A percentile compares a stretch with the other conserved stretches of the same genome.
phyloP scores from a whole-genome alignment of 2,797 vertebrate genomes.

The Synanceia verrucosa region DNA sequence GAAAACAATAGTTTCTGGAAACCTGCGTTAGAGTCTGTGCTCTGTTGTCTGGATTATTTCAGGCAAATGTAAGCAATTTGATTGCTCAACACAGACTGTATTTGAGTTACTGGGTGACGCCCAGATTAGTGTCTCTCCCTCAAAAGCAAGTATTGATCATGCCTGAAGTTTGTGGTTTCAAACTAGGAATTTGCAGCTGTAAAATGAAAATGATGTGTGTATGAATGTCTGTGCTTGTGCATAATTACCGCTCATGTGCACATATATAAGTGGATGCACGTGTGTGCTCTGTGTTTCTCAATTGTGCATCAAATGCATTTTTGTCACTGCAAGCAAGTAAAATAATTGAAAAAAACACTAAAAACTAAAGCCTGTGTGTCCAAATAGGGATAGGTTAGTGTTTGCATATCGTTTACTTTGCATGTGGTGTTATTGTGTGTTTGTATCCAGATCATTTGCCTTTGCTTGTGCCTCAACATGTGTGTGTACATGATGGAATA shows the following conservation, averaged over 20 bases:
- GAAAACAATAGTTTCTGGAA: constrained; percentile 20
- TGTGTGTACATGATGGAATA: not conserved
- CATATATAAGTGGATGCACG: not conserved
- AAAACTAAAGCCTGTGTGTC: not conserved
- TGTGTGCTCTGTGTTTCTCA: not conserved
- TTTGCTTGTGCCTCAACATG: not conserved
- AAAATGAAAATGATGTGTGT: not conserved
- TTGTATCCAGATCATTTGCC: not conserved
- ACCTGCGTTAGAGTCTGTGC: not conserved
- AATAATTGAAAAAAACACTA: not conserved
- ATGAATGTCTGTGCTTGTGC: not conserved
- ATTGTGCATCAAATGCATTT: not conserved
- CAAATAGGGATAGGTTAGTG: not conserved
- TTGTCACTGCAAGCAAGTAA: not conserved
- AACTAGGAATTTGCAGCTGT: not conserved
- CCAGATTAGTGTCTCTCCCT: not conserved
- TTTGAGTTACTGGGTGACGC: not conserved
- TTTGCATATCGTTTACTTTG: not conserved
- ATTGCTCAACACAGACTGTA: not conserved
- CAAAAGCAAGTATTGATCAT: not conserved
- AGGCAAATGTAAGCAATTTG: not conserved
- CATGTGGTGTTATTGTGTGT: not conserved
- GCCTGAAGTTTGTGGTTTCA: not conserved
- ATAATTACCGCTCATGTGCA: not conserved
- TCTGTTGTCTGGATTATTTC: constrained; percentile 15